phyloP scores from a whole-genome alignment of 37 sponge, comb jelly and placozoan genomes.

The Theonella swinhoei region DNA sequence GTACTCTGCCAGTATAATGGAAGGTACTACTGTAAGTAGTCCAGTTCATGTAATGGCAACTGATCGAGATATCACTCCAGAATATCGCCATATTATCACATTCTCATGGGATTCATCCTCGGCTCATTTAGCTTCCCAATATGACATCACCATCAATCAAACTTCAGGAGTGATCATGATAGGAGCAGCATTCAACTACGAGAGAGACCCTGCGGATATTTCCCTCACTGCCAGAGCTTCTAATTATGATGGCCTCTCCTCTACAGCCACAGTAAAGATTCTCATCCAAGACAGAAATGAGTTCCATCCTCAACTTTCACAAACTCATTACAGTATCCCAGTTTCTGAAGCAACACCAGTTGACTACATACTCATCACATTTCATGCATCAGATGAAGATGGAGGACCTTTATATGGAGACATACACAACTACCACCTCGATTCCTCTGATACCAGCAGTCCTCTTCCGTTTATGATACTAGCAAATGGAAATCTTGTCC shows the following conservation, averaged over 20 bases:
- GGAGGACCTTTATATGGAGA: slow-evolving; percentile 39
- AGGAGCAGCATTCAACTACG: slow-evolving; percentile 46
- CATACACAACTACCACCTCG: slow-evolving; percentile 9
- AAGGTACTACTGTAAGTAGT: not conserved
- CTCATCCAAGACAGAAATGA: slow-evolving; percentile 46
- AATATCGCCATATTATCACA: not conserved
- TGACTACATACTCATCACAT: not conserved
- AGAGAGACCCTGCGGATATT: slow-evolving; percentile 15
- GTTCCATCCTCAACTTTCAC: slow-evolving; percentile 34
- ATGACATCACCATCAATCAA: not conserved
- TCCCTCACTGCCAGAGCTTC: slow-evolving; percentile 21
- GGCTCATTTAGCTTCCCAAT: slow-evolving; percentile 4
- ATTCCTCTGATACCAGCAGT: not conserved
- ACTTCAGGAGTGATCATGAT: not conserved
- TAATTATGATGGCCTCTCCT: slow-evolving; percentile 22
- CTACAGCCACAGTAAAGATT: slow-evolving; percentile 8
- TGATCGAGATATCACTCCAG: slow-evolving; percentile 18
- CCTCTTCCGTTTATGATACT: slow-evolving; percentile 40
- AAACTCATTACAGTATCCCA: slow-evolving; percentile 25
- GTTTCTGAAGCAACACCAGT: slow-evolving; percentile 28
- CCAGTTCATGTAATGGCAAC: slow-evolving; percentile 12
- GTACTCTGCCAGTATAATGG: slow-evolving; percentile 19
- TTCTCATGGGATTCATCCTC: slow-evolving; percentile 13
- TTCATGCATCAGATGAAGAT: slow-evolving; percentile 37
- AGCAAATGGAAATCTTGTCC: slow-evolving; percentile 33